A percentile compares a stretch with the other conserved stretches of the same genome.
Conservation (phyloP, 2,888 invertebrate genomes). For the Emmelina monodactyla region DNA sequence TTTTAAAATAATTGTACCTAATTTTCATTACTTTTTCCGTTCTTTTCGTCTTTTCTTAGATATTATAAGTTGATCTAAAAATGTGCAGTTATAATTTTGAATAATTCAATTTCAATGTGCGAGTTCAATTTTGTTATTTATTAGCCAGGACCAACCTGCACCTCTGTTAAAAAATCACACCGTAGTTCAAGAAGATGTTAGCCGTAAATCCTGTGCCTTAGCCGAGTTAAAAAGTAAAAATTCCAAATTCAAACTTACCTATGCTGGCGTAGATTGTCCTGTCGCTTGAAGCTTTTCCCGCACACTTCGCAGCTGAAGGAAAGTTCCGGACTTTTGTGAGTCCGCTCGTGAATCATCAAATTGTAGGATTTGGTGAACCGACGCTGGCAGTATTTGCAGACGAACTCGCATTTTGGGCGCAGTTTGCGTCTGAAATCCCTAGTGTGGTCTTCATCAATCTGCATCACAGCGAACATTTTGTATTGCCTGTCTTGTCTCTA, state of each 20-base stretch:
- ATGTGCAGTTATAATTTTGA: too few relatives aligned
- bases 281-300: constrained; percentile 96
- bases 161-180: too few relatives aligned
- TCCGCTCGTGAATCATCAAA: constrained; percentile 97
- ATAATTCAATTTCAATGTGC: too few relatives aligned
- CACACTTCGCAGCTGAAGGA: constrained; percentile 98
- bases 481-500: constrained; percentile 32
- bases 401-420: constrained; percentile 96
- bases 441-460: constrained; percentile 87
- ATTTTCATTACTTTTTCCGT: too few relatives aligned
- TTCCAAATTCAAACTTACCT: constrained; percentile 68
- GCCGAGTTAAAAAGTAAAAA: not conserved
- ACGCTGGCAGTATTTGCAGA: constrained; percentile 97
- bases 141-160: too few relatives aligned
- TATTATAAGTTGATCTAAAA: too few relatives aligned
- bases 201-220: too few relatives aligned
- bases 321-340: constrained; percentile 95
- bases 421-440: constrained; percentile 87
- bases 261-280: constrained; percentile 95
- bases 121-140: too few relatives aligned
- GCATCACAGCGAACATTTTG: constrained; percentile 91
- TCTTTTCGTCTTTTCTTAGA: too few relatives aligned
- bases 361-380: constrained; percentile 99
- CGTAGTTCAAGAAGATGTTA: too few relatives aligned
- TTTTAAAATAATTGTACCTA: too few relatives aligned